phyloP scores from a whole-genome alignment of 2,888 invertebrate genomes.

The Lasius fuliginosus region DNA sequence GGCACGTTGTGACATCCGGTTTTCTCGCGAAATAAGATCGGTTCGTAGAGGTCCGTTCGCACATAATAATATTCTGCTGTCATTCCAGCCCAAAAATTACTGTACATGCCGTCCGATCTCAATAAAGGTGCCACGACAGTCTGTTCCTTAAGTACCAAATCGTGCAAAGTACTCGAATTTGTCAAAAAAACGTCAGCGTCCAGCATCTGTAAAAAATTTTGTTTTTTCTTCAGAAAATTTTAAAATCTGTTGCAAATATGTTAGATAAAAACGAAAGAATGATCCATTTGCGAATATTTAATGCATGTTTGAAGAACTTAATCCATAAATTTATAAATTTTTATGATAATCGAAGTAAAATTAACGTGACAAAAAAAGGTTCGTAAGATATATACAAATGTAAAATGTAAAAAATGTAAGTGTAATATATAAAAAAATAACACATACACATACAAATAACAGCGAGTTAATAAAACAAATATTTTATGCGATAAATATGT shows the following conservation, averaged over 20 bases:
- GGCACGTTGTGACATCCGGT: constrained; percentile 94
- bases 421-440: background rate
- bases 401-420: background rate
- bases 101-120: constrained; percentile 94
- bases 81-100: constrained; percentile 99
- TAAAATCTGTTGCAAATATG: background rate
- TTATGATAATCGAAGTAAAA: background rate
- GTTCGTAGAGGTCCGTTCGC: constrained; percentile 94
- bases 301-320: background rate
- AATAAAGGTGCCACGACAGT: constrained; percentile 95
- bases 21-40: constrained; percentile 91
- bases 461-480: background rate
- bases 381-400: background rate
- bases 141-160: constrained; percentile 89
- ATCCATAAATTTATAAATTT: background rate
- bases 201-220: constrained; percentile 88
- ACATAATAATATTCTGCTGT: constrained; percentile 93
- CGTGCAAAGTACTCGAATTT: constrained; percentile 89
- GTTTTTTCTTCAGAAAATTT: background rate
- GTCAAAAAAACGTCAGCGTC: constrained; percentile 95
- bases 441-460: background rate
- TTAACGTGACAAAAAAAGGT: background rate
- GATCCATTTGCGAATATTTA: background rate
- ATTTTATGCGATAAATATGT: background rate
- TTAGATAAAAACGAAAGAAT: background rate